Evolutionary conservation across 2,113 vertebrate genomes (phyloP).

Genomic region (Cyprinus carpio): DNA sequence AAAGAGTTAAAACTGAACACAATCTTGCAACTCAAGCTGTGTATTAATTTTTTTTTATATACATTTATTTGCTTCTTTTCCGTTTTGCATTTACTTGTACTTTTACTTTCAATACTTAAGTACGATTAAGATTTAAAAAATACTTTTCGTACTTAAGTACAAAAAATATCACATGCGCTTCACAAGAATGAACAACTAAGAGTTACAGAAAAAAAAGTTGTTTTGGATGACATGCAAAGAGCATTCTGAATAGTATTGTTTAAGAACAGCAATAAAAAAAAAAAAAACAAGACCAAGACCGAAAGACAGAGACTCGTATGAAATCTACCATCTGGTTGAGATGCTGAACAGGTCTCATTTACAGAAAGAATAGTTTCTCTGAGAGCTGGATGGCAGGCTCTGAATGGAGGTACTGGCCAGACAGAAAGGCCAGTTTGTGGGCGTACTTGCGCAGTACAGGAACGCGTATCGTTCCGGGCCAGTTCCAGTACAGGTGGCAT

Average conservation of each 20-base stretch:
- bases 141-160: no score
- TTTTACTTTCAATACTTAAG: no score
- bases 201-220: neutral
- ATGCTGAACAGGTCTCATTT: slow-evolving; percentile 29
- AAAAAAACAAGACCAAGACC: neutral
- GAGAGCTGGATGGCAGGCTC: slow-evolving; percentile 84
- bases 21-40: no score
- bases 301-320: neutral
- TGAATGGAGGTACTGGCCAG: slow-evolving; percentile 82
- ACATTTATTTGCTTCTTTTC: no score
- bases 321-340: neutral
- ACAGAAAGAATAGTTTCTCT: slow-evolving; percentile 89
- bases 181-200: neutral
- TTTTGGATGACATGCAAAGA: no score
- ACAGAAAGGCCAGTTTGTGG: slow-evolving; percentile 89
- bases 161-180: no score
- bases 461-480: slow-evolving; percentile 86
- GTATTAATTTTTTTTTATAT: no score
- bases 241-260: neutral
- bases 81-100: no score
- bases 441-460: slow-evolving; percentile 96
- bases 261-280: neutral
- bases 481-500: slow-evolving; percentile 97
- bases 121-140: no score
- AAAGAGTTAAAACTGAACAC: no score